These are phyloP conservation scores for Bungarus multicinctus DNA, from an alignment of 2,113 vertebrate species.

Conservation along the genomic window DNA sequence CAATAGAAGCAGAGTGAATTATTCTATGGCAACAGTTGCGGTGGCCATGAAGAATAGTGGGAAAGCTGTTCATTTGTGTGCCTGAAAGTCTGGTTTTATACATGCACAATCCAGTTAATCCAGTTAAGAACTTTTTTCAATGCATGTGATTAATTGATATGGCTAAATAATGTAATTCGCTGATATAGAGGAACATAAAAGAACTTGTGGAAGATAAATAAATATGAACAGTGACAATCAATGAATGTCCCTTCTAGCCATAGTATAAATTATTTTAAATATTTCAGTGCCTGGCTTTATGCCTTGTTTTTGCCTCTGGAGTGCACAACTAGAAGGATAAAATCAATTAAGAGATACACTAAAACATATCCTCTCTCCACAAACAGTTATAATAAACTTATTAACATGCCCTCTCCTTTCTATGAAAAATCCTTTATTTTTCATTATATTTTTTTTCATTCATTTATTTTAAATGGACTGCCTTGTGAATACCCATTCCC, in stretches of 20 bases:
- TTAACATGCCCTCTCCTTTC: constrained; percentile 1
- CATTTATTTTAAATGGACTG: neutral
- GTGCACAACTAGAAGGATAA: constrained; percentile 24
- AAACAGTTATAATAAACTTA: constrained; percentile 21
- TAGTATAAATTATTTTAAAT: constrained; percentile 39
- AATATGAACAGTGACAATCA: constrained; percentile 35
- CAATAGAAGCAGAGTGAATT: neutral
- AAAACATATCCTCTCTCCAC: constrained; percentile 28
- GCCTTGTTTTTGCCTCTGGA: constrained; percentile 27
- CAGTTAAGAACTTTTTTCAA: neutral
- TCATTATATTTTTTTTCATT: neutral
- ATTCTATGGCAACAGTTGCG: neutral
- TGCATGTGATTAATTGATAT: constrained; percentile 51
- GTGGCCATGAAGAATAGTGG: neutral
- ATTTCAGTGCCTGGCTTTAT: constrained; percentile 30
- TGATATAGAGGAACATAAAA: constrained; percentile 39
- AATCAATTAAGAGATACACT: constrained; percentile 23
- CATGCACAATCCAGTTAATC: neutral
- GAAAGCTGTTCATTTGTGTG: neutral
- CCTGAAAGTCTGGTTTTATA: neutral
- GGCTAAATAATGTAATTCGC: constrained; percentile 37
- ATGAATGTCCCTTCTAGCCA: constrained; percentile 23
- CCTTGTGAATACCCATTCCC: neutral
- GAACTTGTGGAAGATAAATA: constrained; percentile 52
- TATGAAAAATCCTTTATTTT: constrained; percentile 16